phyloP scores from a whole-genome alignment of 2,888 invertebrate genomes.

The Leptinotarsa haldemani region DNA sequence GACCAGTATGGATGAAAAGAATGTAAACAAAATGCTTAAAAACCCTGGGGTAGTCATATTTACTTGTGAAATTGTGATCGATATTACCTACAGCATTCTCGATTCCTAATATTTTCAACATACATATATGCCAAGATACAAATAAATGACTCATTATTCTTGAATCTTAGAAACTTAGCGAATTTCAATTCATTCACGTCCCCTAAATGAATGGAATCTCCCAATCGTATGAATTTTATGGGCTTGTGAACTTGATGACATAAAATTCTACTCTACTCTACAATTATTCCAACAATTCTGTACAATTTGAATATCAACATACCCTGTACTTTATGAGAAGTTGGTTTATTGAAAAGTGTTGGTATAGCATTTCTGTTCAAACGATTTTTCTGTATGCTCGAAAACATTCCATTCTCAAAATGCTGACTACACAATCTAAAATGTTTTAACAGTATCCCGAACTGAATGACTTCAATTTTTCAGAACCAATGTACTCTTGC shows the following conservation, averaged over 20 bases:
- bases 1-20: background rate
- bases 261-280: too few species aligned
- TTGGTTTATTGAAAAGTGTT: background rate
- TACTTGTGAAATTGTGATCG: background rate
- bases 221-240: background rate
- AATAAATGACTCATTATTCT: background rate
- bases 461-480: background rate
- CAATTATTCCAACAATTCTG: background rate
- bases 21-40: background rate
- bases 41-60: background rate
- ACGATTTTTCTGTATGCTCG: conserved; percentile 4
- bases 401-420: conserved; percentile 16
- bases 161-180: background rate
- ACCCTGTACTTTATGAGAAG: background rate
- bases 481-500: background rate
- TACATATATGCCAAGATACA: background rate
- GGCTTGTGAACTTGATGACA: background rate
- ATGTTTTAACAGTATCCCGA: background rate
- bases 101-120: background rate
- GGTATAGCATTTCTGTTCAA: conserved; percentile 10
- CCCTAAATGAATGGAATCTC: background rate
- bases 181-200: background rate
- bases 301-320: background rate
- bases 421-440: background rate
- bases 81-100: background rate